These are phyloP conservation scores for Athalia rosae DNA, from an alignment of 2,888 invertebrate genomes.

Conservation along the genomic window DNA sequence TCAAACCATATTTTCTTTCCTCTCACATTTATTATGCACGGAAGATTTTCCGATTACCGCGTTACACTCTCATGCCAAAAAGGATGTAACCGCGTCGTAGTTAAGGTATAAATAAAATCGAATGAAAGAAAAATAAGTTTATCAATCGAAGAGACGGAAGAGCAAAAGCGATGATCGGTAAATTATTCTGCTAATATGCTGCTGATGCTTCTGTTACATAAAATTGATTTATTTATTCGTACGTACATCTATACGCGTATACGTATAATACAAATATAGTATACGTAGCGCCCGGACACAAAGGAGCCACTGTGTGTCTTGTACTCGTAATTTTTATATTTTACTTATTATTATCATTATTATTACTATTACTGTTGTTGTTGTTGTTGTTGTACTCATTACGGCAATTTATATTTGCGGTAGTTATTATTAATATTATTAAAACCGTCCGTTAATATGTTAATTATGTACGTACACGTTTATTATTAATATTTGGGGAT, in stretches of 20 bases:
- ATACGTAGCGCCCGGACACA: constrained; percentile 12
- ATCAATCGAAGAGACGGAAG: background rate
- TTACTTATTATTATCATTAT: constrained; percentile 4
- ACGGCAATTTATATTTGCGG: constrained; percentile 4
- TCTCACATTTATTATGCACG: too few relatives aligned
- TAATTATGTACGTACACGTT: too few relatives aligned
- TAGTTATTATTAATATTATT: background rate
- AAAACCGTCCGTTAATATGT: background rate
- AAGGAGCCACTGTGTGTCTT: constrained; percentile 36
- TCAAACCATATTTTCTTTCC: too few relatives aligned
- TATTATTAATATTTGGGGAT: background rate
- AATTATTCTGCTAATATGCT: too few relatives aligned
- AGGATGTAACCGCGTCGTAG: too few relatives aligned
- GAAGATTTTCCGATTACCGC: too few relatives aligned
- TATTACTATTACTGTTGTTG: constrained; percentile 9
- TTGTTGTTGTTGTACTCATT: constrained; percentile 16
- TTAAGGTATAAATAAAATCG: too few relatives aligned
- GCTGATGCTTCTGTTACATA: too few relatives aligned
- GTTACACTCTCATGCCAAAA: too few relatives aligned
- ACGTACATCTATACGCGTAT: background rate
- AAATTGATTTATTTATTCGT: constrained; percentile 23
- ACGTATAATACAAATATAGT: background rate
- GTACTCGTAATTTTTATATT: constrained; percentile 25
- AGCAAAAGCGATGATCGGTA: background rate
- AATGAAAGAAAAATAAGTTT: background rate